Evolutionary conservation across 2,113 vertebrate species (phyloP).

Genomic region (Semnornis frantzii): DNA sequence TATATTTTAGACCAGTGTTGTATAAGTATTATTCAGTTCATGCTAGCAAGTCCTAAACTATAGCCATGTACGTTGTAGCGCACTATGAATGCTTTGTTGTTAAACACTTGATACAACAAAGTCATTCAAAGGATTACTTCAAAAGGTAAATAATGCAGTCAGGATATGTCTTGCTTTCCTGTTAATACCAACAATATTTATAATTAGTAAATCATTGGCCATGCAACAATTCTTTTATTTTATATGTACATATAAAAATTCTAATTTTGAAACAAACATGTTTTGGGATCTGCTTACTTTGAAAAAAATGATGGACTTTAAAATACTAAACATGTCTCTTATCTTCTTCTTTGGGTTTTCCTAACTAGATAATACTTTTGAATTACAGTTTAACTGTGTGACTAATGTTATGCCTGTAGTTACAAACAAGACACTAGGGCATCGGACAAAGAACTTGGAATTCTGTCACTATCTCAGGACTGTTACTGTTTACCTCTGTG

Average conservation of each 20-base stretch:
- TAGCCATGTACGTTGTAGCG: accelerated
- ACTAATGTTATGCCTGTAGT: not conserved
- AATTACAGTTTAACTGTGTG: not conserved
- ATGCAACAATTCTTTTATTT: not conserved
- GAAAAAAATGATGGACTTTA: not conserved
- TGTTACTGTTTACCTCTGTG: not conserved
- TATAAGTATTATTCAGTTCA: not conserved
- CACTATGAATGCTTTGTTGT: not conserved
- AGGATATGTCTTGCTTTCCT: not conserved
- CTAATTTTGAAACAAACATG: not conserved
- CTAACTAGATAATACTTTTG: not conserved
- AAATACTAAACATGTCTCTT: not conserved
- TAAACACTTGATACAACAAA: not conserved
- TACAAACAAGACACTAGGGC: not conserved
- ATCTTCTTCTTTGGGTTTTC: not conserved
- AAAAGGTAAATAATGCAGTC: not conserved
- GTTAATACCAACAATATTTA: not conserved
- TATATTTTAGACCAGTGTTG: not conserved
- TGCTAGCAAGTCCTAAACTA: not conserved
- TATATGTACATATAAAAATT: no score
- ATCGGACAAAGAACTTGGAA: not conserved
- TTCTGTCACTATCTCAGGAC: not conserved
- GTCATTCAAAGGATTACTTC: not conserved
- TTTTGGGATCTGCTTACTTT: not conserved
- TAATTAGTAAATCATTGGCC: not conserved